Evolutionary conservation across 2,113 vertebrate genomes (phyloP).

Genomic region (Trichomycterus rosablanca): DNA sequence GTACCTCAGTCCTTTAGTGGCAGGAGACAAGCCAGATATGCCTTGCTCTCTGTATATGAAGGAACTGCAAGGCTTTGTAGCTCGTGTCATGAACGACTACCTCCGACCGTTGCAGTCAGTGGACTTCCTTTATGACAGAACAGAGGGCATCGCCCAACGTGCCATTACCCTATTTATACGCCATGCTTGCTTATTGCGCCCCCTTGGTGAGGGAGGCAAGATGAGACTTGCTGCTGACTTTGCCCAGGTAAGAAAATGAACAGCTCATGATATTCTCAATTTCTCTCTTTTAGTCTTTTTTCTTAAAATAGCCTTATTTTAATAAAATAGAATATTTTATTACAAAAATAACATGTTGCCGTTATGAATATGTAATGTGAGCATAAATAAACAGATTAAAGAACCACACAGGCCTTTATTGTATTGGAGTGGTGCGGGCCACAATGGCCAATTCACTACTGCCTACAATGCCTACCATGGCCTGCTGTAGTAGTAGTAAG

Average conservation of each 20-base stretch:
- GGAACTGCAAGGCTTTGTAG: conserved; percentile 93
- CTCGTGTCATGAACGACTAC: conserved; percentile 88
- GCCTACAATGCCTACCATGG: no score
- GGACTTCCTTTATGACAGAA: conserved; percentile 90
- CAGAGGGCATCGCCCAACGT: conserved; percentile 83
- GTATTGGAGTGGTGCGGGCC: no score
- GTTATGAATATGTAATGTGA: no score
- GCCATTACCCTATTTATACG: conserved; percentile 87
- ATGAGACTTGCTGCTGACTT: conserved; percentile 92
- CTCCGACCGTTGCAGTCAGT: conserved; percentile 87
- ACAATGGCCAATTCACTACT: no score
- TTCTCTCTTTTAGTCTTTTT: no score
- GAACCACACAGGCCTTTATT: no score
- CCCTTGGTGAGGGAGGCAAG: conserved; percentile 90
- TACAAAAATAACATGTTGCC: no score
- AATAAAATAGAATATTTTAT: no score
- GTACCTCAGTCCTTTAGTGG: conserved; percentile 69
- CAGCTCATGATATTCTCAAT: no score
- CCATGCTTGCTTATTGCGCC: conserved; percentile 82
- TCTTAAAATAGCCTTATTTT: no score
- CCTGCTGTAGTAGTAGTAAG: no score
- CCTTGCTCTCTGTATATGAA: conserved; percentile 97
- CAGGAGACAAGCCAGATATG: conserved; percentile 77
- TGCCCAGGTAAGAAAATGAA: conserved; percentile 76
- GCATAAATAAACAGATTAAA: no score